Evolutionary conservation across 92 coral and sea anemone species (phyloP), one percentile per base, ranked within the genome.

Genomic region (Pocillopora meandrina): DNA sequence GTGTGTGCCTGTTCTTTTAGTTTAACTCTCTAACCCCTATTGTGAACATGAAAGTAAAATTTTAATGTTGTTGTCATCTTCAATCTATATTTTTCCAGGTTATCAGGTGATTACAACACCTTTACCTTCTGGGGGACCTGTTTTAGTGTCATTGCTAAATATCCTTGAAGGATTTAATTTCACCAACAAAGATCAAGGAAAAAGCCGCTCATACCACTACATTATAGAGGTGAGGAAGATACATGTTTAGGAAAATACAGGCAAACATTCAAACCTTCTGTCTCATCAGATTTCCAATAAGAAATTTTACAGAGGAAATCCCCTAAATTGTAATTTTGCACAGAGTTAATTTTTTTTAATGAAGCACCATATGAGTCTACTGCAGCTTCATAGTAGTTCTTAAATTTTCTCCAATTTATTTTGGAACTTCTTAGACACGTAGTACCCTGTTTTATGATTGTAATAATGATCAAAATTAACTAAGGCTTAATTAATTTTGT

Each of bases 161-260:
- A 96, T 96, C 66, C 81, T 96, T 75, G 98, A 96, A 81, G 93
- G 94, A 23, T 96, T 94, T 66, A 91, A 92, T 67, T 84, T 96
- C 23, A 87, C 98, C 23, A 78, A 83, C 65, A 72, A 72, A 65
- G 94, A 94, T 82, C 89, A 84, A 58, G 89, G 76, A 57, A 90
- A 91, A 80, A 77, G 82, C 68, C 72, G 55, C 31, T 92, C 95
- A 12, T 96, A 94, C 77, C 99, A 96, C 83, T 94, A 92, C 76
- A 75, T 96, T 62, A 85, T 92, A 71, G 99, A 96, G 98, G 98
- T 96, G 60, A 61, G 74, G 58, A 35, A 16, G 52, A 19, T n/a
- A 23, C 21, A 33, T 20, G 31, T 17, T 19, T 20, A 47, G 10
- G 2, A 57, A 67, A 58, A 10, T 23, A 18, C 14, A 23, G 26